A percentile compares a stretch with the other conserved stretches of the same genome.
These are phyloP conservation scores for Zosterops pallidus DNA, from an alignment of 2,113 vertebrate genomes.

Conservation along the genomic window DNA sequence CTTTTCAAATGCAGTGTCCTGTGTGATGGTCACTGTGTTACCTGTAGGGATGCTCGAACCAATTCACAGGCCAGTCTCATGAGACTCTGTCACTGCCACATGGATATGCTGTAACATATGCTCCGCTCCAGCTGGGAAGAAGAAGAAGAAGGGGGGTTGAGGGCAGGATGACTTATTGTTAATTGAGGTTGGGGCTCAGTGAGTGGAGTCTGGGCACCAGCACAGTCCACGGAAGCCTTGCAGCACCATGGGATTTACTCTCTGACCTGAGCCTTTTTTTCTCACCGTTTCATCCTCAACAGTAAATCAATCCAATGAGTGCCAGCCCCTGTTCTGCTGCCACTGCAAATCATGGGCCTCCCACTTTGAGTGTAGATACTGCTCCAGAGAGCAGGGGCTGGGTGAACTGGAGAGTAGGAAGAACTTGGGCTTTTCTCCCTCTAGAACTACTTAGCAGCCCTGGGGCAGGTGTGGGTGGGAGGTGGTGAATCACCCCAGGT, in stretches of 20 bases:
- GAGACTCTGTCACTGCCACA: background rate
- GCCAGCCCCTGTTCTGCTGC: background rate
- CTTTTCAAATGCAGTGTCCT: background rate
- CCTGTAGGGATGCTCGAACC: background rate
- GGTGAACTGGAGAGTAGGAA: background rate
- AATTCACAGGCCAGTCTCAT: background rate
- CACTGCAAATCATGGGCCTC: background rate
- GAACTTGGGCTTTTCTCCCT: background rate
- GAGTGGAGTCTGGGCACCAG: background rate
- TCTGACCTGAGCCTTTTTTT: background rate
- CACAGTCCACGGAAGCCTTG: background rate
- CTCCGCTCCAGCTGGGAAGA: background rate
- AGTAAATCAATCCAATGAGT: background rate
- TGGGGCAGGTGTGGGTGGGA: background rate
- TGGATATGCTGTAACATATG: background rate
- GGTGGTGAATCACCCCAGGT: fast-evolving
- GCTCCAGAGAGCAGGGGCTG: background rate
- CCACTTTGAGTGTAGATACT: no score
- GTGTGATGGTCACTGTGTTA: fast-evolving
- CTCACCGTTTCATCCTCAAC: background rate
- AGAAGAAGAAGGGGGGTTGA: background rate
- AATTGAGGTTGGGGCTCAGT: background rate
- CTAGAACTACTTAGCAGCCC: background rate
- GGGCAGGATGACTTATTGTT: background rate
- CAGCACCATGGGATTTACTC: fast-evolving